phyloP scores from a whole-genome alignment of 2,888 invertebrate species.

The Brenthis ino region DNA sequence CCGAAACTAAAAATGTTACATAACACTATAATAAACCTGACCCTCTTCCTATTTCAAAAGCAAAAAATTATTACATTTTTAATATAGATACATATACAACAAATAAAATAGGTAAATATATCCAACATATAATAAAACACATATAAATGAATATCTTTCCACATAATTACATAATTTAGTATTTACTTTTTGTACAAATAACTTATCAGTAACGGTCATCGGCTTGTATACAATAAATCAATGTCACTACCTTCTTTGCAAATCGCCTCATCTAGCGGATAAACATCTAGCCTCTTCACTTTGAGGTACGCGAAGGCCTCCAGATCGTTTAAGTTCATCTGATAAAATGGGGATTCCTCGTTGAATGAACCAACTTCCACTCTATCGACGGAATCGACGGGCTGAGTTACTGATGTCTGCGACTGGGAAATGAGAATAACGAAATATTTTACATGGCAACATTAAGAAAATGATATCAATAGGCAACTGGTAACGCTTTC shows the following conservation, averaged over 20 bases:
- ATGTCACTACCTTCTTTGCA: constrained; percentile 49
- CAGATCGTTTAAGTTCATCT: constrained; percentile 69
- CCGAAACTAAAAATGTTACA: no score
- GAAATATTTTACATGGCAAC: constrained; percentile 23
- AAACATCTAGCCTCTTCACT: constrained; percentile 64
- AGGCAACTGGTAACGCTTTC: no score
- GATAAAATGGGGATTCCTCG: constrained; percentile 68
- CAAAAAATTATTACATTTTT: no score
- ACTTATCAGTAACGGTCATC: neutral
- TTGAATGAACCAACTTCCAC: constrained; percentile 74
- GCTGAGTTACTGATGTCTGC: constrained; percentile 54
- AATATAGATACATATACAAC: no score
- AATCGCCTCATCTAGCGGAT: constrained; percentile 52
- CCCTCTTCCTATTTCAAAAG: no score
- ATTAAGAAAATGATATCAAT: constrained; percentile 1
- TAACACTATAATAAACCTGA: no score
- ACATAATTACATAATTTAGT: neutral
- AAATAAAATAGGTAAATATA: no score
- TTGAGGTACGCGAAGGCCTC: constrained; percentile 63
- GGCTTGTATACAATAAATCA: constrained; percentile 22
- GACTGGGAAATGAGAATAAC: constrained; percentile 50
- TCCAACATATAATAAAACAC: neutral
- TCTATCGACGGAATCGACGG: constrained; percentile 59
- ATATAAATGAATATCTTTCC: neutral
- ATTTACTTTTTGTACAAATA: neutral